Evolutionary conservation across 1,140 invertebrate species (phyloP).

Genomic region (Leptopilina boulardi): DNA sequence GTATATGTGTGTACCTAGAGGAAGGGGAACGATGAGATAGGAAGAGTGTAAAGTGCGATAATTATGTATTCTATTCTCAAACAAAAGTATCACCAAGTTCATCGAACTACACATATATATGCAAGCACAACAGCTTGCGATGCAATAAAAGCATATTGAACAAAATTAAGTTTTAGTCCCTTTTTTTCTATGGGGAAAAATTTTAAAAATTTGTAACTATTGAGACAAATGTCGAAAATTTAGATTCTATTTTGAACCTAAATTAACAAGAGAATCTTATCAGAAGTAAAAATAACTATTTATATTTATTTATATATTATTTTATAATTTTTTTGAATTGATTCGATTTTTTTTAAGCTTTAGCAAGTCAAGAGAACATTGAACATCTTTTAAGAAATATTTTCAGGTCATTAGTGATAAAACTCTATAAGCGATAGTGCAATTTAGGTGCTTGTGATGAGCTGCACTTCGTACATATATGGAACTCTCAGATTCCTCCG

Average conservation of each 20-base stretch:
- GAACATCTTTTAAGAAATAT: not conserved
- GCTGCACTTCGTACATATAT: not conserved
- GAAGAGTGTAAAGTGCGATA: slow-evolving; percentile 4
- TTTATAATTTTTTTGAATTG: too few relatives aligned
- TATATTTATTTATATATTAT: too few relatives aligned
- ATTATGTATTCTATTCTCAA: slow-evolving; percentile 10
- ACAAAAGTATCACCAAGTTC: slow-evolving; percentile 23
- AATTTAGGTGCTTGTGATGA: slow-evolving; percentile 6
- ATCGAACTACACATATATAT: slow-evolving; percentile 10
- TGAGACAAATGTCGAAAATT: too few relatives aligned
- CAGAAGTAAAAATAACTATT: too few relatives aligned
- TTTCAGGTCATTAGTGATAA: not conserved
- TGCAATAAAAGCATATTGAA: not conserved
- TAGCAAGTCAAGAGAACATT: too few relatives aligned
- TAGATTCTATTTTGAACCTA: too few relatives aligned
- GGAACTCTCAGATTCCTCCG: slow-evolving; percentile 13
- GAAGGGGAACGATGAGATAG: not conserved
- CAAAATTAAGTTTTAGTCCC: too few relatives aligned
- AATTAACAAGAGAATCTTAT: too few relatives aligned
- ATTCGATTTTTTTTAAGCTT: too few relatives aligned
- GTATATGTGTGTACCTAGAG: too few relatives aligned
- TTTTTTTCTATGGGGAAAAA: too few relatives aligned
- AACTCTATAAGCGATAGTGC: not conserved
- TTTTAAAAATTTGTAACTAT: too few relatives aligned
- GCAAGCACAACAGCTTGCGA: slow-evolving; percentile 14